Base-by-base conservation (phyloP, 2,888 invertebrate species). In the Tetragonula carbonaria region DNA sequence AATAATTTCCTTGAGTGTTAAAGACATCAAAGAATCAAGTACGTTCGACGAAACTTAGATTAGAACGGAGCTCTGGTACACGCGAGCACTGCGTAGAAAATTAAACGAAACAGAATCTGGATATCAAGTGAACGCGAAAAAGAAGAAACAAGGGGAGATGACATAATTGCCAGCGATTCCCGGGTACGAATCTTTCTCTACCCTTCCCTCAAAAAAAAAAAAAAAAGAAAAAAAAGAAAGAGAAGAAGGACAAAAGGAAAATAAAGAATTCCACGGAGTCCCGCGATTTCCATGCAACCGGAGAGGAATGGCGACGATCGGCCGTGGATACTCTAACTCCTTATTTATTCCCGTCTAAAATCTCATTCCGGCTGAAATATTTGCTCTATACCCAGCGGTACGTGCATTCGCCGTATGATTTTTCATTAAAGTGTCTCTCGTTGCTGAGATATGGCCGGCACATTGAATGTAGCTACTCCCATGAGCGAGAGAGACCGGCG, bases 401-500 rank as follows among this genome's bases (percentile, higher is more conserved):
- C 92, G 91, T 90, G 92, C 90, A 87, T 90, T 93, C 92, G 88
- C 91, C 92, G 93, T 93, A 94, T 94, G 94, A 94, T 94, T 94
- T 94, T 94, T 94, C 94, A 94, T 94, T 94, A 94, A 94, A 94
- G 92, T 93, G 94, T 94, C 94, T 92, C 91, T 86, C 90, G 88
- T 87, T 86, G 82, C 91, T 93, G 94, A 94, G 93, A 94, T 94
- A 94, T 92, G 92, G 91, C 87, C 91, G 91, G 92, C 92, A 94
- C 94, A 94, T 94, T 94, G 94, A 94, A 94, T 93, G 93, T 92
- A 90, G 91, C 92, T 91, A 88, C 87, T 91, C 91, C 91, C 91
- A 87, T 74, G 91, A 91, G 92, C 86, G 76, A 83, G 75, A 74
- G 82, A 80, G 85, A 78, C 33, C 33, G 78, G 66, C 73, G 78